Evolutionary conservation across 2,113 vertebrate genomes (phyloP), one percentile per base, ranked within the genome.

Genomic region (Syngnathus floridae): DNA sequence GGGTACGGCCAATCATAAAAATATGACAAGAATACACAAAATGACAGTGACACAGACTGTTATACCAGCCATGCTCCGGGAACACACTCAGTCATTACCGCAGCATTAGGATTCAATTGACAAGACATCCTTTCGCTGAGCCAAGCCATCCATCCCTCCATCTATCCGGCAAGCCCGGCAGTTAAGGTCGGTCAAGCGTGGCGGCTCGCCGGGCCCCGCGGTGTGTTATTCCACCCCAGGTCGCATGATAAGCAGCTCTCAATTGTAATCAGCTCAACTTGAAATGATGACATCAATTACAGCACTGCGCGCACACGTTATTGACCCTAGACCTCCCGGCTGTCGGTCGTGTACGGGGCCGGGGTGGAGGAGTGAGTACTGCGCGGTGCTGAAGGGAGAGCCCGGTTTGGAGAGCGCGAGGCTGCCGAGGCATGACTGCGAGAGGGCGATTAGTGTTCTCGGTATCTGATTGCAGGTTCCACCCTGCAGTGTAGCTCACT

Each of bases 271-370:
- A 88, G 80, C 89, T 89, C 79, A 86, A 89, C 91, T 90, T 90
- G 89, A 89, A 87, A 90, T 86, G 84, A 91, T 90, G 86, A 90
- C 89, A 90, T 92, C 88, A 90, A 90, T 92, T 90, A 89, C 82
- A 76, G 86, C 82, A 61, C 74, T 52, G 73, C 68, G 64, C 86
- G 77, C 81, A 82, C 81, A 84, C 85, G 86, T 87, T 89, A 90
- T 87, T 90, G 89, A 91, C 88, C 89, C 78, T n/a, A 35, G 82
- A 84, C 67, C 80, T 83, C 48, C 79, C 77, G 72, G 69, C 74
- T 74, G 77, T 62, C 60, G 67, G 67, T 62, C 26, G 58, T 52
- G 55, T 64, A 58, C 54, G 67, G 60, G 62, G 61, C 58, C 17
- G 17, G 45, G 48, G 19, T n/a, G 57, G 59, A 45, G 62, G 72